These are phyloP conservation scores for Pristionchus arcanus DNA, from an alignment of 2,888 invertebrate genomes.

Conservation along the genomic window DNA sequence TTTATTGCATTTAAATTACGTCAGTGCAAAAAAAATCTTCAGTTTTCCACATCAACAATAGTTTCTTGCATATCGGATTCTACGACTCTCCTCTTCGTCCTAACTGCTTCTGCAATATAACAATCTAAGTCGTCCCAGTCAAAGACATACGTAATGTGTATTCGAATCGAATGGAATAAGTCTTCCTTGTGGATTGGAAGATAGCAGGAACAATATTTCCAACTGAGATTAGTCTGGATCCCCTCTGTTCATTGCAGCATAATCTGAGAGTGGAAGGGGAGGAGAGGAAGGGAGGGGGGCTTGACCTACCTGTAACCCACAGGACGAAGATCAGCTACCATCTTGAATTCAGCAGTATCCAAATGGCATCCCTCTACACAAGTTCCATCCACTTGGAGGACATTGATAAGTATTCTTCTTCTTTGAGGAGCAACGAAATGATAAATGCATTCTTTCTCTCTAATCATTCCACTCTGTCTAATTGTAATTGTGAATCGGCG, in stretches of 20 bases:
- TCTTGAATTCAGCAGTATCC: conserved; percentile 67
- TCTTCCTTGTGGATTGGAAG: conserved; percentile 60
- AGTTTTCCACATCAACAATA: conserved; percentile 44
- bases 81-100: conserved; percentile 1
- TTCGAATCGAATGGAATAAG: conserved; percentile 62
- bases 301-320: conserved; percentile 65
- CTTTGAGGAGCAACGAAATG: conserved; percentile 65
- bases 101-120: conserved; percentile 6
- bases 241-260: conserved; percentile 63
- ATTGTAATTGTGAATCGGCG: conserved; percentile 67
- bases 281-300: not conserved
- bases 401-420: conserved; percentile 62
- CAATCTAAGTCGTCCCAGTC: not conserved
- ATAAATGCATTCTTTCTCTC: conserved; percentile 65
- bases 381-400: conserved; percentile 62
- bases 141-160: conserved; percentile 62
- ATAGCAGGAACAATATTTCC: conserved; percentile 64
- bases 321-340: conserved; percentile 65
- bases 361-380: conserved; percentile 69
- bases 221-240: conserved; percentile 60
- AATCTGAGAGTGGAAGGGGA: conserved; percentile 57
- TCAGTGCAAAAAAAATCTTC: not conserved
- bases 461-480: conserved; percentile 55
- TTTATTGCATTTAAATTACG: not conserved
- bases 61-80: conserved; percentile 29